Percentiles rank a stretch among this genome's conserved stretches.
Evolutionary conservation across 2,888 invertebrate species (phyloP).

Genomic region (Luperina testacea): DNA sequence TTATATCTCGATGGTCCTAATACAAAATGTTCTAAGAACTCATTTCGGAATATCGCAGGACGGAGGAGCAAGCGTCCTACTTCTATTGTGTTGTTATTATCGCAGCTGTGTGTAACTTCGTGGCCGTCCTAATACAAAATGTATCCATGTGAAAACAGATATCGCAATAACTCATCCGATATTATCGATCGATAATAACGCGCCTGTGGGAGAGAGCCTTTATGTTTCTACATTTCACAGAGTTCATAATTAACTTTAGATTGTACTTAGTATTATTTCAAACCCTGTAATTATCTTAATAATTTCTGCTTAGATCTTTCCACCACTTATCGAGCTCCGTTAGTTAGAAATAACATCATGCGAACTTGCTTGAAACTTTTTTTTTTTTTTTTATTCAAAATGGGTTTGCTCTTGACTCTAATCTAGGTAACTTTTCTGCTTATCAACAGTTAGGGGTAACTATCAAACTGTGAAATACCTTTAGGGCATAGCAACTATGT

Average conservation of each 20-base stretch:
- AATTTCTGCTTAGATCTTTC: background rate
- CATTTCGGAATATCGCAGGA: too few species aligned
- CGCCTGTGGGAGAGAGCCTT: background rate
- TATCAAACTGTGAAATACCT: conserved; percentile 34
- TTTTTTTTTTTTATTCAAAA: too few species aligned
- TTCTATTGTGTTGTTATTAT: background rate
- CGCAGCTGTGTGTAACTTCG: background rate
- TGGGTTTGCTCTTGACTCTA: too few species aligned
- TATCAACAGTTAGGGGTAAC: conserved; percentile 12
- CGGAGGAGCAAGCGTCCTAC: too few species aligned
- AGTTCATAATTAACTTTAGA: background rate
- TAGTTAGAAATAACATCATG: conserved; percentile 15
- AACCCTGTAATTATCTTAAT: background rate
- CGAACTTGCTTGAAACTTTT: conserved; percentile 12
- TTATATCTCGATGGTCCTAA: too few species aligned
- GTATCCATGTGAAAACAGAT: background rate
- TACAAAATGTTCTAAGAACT: too few species aligned
- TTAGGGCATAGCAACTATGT: conserved; percentile 32
- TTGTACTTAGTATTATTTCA: background rate
- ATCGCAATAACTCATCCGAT: background rate
- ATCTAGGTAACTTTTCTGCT: conserved; percentile 34
- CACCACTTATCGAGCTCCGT: background rate
- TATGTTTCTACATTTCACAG: background rate
- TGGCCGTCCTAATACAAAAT: background rate
- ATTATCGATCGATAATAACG: background rate